Evolutionary conservation across 1,140 invertebrate genomes (phyloP).

Genomic region (Scaptodrosophila lebanonensis): DNA sequence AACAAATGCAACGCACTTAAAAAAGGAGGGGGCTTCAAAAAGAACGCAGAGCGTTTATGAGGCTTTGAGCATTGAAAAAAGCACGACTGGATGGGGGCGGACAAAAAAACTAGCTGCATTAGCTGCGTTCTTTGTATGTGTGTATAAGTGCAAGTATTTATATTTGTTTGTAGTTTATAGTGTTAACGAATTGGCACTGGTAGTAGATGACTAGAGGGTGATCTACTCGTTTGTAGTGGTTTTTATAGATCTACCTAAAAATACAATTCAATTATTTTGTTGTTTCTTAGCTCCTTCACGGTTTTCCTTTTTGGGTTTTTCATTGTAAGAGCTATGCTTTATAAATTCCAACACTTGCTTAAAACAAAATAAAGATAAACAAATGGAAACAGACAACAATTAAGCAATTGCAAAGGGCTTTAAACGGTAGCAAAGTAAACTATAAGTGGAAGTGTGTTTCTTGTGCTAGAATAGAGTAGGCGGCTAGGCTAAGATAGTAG

Average conservation of each 20-base stretch:
- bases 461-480: conserved; percentile 37
- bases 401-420: conserved; percentile 38
- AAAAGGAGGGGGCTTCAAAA: conserved; percentile 8
- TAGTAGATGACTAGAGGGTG: conserved; percentile 28
- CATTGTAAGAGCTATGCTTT: conserved; percentile 24
- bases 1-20: conserved; percentile 15
- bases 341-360: conserved; percentile 39
- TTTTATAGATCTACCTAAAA: conserved; percentile 8
- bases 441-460: conserved; percentile 32
- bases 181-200: conserved; percentile 57
- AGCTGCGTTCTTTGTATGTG: conserved; percentile 3
- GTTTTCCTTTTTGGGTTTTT: conserved; percentile 1
- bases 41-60: conserved; percentile 20
- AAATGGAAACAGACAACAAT: conserved; percentile 66
- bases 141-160: not conserved
- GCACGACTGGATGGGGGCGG: conserved; percentile 1
- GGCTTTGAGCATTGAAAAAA: conserved; percentile 36
- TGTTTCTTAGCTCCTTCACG: conserved; percentile 3
- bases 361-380: conserved; percentile 41
- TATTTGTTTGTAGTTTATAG: conserved; percentile 19
- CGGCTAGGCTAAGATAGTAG: conserved; percentile 34
- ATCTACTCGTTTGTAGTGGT: conserved; percentile 18
- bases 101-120: conserved; percentile 6
- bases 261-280: conserved; percentile 16
- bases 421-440: conserved; percentile 44